A percentile compares a stretch with the other conserved stretches of the same genome.
Conservation (phyloP, 2,888 invertebrate genomes). For the Lasioglossum zephyrum region DNA sequence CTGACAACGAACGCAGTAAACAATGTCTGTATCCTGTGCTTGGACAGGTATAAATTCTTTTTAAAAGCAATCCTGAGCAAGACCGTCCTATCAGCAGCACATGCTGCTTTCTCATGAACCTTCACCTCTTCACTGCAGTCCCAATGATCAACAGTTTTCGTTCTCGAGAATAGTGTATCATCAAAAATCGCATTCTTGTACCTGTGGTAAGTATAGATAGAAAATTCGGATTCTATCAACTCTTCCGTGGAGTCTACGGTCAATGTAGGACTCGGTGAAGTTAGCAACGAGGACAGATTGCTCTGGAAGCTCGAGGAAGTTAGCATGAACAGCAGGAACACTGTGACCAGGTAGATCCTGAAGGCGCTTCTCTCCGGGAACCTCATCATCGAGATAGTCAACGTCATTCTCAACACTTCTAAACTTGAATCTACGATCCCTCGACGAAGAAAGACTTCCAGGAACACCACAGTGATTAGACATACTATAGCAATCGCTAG, state of each 20-base stretch:
- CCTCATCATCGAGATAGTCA: slow-evolving; percentile 11
- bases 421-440: background rate
- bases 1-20: background rate
- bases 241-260: background rate
- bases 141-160: background rate
- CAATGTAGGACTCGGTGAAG: background rate
- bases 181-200: background rate
- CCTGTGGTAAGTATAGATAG: background rate
- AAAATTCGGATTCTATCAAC: background rate
- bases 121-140: background rate
- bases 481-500: background rate
- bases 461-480: slow-evolving; percentile 13
- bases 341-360: slow-evolving; percentile 39
- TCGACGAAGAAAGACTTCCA: background rate
- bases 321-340: slow-evolving; percentile 37
- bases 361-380: slow-evolving; percentile 15
- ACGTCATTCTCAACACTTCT: slow-evolving; percentile 35
- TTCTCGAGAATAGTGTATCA: background rate
- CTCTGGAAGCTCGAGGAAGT: slow-evolving; percentile 45
- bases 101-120: background rate
- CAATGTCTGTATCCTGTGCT: background rate
- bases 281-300: slow-evolving; percentile 29
- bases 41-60: background rate
- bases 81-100: background rate
- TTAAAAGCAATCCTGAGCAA: background rate